These are phyloP conservation scores for Dromiciops gliroides DNA, from an alignment of 2,113 vertebrate species.

Conservation along the genomic window DNA sequence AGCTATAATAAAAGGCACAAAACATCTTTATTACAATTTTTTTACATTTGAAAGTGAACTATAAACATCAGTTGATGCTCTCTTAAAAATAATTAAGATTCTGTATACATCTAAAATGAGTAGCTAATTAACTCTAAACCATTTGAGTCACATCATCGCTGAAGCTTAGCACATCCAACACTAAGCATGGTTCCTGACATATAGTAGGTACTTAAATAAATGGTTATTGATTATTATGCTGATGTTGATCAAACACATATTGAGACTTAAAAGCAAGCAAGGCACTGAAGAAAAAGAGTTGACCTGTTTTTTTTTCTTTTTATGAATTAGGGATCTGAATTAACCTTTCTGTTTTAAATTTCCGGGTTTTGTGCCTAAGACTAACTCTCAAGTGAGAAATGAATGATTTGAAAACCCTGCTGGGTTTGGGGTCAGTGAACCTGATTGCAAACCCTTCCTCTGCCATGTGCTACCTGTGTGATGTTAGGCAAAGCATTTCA, in stretches of 20 bases:
- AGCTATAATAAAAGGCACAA: not conserved
- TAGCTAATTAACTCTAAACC: not conserved
- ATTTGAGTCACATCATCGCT: not conserved
- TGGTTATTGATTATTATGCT: not conserved
- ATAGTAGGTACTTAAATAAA: not conserved
- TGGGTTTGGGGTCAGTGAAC: constrained; percentile 19
- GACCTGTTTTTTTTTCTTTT: not conserved
- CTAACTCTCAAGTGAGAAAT: not conserved
- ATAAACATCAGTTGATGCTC: not conserved
- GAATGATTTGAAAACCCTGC: not conserved
- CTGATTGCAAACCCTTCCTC: constrained; percentile 51
- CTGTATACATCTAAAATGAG: not conserved
- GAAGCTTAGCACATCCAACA: not conserved
- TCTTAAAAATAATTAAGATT: not conserved
- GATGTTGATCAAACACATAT: not conserved
- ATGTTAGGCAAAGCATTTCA: not conserved
- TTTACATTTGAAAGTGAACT: not conserved
- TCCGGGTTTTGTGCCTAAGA: not conserved
- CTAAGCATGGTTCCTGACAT: not conserved
- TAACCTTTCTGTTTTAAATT: not conserved
- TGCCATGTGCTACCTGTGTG: constrained; percentile 35
- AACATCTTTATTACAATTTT: not conserved
- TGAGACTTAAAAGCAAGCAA: not conserved
- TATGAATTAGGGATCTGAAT: not conserved
- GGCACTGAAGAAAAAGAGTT: not conserved